phyloP scores from a whole-genome alignment of 1,140 invertebrate genomes.

The Notospermus geniculatus region DNA sequence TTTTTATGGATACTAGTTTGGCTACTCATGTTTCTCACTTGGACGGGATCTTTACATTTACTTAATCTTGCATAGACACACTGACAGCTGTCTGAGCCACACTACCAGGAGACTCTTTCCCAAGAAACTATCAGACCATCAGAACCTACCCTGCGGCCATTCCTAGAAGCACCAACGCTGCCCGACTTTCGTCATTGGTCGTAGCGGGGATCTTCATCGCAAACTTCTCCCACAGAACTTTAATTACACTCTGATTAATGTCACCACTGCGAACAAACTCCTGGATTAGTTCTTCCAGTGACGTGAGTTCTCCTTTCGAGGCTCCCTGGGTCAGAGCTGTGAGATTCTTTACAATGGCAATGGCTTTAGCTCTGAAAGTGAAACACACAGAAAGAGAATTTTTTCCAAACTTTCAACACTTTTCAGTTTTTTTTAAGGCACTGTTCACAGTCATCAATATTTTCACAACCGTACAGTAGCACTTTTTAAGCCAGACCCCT shows the following conservation, averaged over 20 bases:
- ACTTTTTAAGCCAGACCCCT: no score
- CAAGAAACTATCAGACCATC: no score
- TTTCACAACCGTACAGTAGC: no score
- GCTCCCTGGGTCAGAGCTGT: constrained; percentile 63
- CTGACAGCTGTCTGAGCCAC: no score
- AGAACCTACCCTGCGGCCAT: constrained; percentile 68
- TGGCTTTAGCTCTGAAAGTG: constrained; percentile 53
- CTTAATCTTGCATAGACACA: no score
- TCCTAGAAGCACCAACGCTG: constrained; percentile 70
- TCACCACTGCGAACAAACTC: constrained; percentile 60
- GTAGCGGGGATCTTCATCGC: constrained; percentile 72
- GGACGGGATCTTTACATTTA: no score
- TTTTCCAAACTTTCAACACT: no score
- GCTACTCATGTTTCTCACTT: no score
- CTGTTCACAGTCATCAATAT: no score
- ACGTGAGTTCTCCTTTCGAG: constrained; percentile 65
- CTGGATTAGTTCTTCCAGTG: constrained; percentile 72
- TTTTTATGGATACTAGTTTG: no score
- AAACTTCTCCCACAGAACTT: constrained; percentile 80
- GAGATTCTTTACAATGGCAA: constrained; percentile 64
- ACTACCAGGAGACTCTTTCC: no score
- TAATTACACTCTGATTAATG: constrained; percentile 57
- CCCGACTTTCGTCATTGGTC: constrained; percentile 66
- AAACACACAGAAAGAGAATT: neutral
- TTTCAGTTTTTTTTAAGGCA: no score